Evolutionary conservation across 2,113 vertebrate species (phyloP).

Genomic region (Opisthocomus hoazin): DNA sequence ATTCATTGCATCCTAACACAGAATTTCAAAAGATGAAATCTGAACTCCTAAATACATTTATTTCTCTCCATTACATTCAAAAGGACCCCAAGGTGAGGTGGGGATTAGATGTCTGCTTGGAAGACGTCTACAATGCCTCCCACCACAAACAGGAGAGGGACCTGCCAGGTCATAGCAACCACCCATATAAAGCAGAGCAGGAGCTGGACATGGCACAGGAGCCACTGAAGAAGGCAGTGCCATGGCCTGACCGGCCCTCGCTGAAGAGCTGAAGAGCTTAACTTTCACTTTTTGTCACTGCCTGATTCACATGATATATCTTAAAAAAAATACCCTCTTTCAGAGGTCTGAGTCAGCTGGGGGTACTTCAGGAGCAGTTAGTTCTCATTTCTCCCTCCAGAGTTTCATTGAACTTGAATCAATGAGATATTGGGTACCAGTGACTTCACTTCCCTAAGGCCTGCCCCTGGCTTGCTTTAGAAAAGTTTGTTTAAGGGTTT

Average conservation of each 20-base stretch:
- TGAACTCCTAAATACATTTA: not conserved
- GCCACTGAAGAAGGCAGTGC: not conserved
- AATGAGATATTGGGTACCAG: not conserved
- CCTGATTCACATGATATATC: rapidly evolving
- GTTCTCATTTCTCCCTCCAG: not conserved
- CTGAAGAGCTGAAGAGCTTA: not conserved
- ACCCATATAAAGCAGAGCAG: not conserved
- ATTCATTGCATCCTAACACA: not conserved
- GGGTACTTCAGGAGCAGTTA: not conserved
- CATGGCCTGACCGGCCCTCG: not conserved
- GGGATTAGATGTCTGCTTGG: not conserved
- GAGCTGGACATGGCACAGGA: rapidly evolving
- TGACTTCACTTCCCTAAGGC: not conserved
- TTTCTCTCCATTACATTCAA: not conserved
- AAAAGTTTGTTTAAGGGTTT: not conserved
- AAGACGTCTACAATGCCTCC: not conserved
- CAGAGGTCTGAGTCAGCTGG: not conserved
- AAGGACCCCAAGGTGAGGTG: not conserved
- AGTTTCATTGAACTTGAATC: not conserved
- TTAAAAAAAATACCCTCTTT: not conserved
- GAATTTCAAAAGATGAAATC: not conserved
- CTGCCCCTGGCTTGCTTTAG: not conserved
- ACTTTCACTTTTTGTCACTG: not conserved
- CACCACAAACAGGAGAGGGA: not conserved
- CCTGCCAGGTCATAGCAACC: not conserved